These are phyloP conservation scores for Rhagonycha fulva DNA, from an alignment of 2,888 invertebrate genomes.

Conservation along the genomic window DNA sequence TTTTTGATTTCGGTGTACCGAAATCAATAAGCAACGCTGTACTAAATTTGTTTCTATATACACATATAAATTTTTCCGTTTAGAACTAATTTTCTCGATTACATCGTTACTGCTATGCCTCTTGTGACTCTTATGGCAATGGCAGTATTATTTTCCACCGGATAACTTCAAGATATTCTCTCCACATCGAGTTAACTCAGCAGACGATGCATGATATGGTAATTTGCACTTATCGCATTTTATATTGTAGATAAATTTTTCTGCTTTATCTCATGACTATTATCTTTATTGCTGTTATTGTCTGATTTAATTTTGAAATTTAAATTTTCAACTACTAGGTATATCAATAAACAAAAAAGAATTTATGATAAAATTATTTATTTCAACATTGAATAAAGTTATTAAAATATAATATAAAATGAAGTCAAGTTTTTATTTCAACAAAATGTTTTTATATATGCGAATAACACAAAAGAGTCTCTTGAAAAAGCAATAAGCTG, in stretches of 20 bases:
- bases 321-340: not conserved
- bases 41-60: too few relatives aligned
- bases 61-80: not conserved
- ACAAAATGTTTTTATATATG: not conserved
- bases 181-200: not conserved
- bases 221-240: not conserved
- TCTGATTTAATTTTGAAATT: not conserved
- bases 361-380: not conserved
- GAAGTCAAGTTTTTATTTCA: not conserved
- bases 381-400: not conserved
- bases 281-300: not conserved
- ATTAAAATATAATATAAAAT: not conserved
- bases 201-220: not conserved
- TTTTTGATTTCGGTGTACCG: too few relatives aligned
- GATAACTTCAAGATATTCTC: not conserved
- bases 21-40: too few relatives aligned
- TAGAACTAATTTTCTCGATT: not conserved
- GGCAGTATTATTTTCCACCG: not conserved
- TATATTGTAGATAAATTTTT: not conserved
- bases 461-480: not conserved
- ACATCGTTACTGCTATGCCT: not conserved
- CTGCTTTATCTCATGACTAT: not conserved
- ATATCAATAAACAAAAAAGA: not conserved
- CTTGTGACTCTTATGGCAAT: not conserved
- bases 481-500: not conserved